Evolutionary conservation across 2,797 vertebrate genomes (phyloP).

Genomic region (Erethizon dorsatum): DNA sequence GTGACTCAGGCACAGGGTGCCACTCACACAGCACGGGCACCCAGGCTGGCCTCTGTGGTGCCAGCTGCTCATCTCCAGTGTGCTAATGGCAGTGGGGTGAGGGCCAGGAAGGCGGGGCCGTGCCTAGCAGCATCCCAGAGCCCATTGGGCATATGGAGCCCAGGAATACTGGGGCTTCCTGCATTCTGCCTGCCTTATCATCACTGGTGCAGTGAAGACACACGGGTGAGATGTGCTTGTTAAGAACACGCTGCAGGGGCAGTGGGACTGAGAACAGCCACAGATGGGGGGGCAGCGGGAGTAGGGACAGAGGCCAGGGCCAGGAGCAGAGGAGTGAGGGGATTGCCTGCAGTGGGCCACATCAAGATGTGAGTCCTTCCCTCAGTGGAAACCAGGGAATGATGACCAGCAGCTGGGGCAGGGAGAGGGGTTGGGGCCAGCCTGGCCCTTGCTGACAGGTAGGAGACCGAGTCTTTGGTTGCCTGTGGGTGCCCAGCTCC

Average conservation of each 20-base stretch:
- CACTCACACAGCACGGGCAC: conserved; percentile 37
- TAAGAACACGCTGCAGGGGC: conserved; percentile 77
- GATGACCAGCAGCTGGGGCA: conserved; percentile 56
- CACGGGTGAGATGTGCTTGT: conserved; percentile 86
- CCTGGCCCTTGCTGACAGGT: conserved; percentile 88
- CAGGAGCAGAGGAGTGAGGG: neutral
- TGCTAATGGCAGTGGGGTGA: conserved; percentile 68
- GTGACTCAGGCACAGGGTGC: neutral
- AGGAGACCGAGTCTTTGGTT: conserved; percentile 73
- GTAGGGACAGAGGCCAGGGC: neutral
- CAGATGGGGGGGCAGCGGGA: conserved; percentile 71
- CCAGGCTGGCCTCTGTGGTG: conserved; percentile 84
- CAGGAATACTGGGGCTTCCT: conserved; percentile 86
- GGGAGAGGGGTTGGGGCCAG: conserved; percentile 85
- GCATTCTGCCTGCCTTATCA: conserved; percentile 86
- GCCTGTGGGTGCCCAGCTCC: conserved; percentile 82
- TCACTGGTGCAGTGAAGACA: conserved; percentile 86
- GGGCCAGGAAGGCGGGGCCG: conserved; percentile 58
- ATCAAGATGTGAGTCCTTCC: conserved; percentile 14
- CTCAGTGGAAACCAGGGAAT: neutral
- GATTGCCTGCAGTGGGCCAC: neutral
- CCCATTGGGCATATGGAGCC: conserved; percentile 81
- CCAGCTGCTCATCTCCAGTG: conserved; percentile 79
- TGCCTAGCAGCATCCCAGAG: conserved; percentile 85
- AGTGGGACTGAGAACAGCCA: neutral